Evolutionary conservation across 2,113 vertebrate species (phyloP).

Genomic region (Argyrosomus japonicus): DNA sequence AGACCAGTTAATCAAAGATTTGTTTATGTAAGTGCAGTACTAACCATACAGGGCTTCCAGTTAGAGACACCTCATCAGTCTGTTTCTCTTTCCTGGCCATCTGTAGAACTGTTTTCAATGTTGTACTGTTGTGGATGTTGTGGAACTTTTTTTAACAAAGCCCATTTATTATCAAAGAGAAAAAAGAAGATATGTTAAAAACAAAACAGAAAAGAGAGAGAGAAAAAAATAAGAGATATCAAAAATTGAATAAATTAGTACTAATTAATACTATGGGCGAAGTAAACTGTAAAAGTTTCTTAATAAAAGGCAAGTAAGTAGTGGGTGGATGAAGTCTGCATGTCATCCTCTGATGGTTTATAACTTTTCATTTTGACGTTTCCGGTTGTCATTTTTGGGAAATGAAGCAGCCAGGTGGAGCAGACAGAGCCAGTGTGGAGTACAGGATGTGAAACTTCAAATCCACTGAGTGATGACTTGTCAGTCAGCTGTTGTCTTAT

Average conservation of each 20-base stretch:
- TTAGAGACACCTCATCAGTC: not conserved
- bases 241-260: not conserved
- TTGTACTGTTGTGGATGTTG: not conserved
- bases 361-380: not conserved
- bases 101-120: not conserved
- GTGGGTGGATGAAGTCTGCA: not conserved
- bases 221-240: too few relatives aligned
- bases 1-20: constrained; percentile 73
- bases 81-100: not conserved
- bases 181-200: not conserved
- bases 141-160: not conserved
- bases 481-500: not conserved
- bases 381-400: not conserved
- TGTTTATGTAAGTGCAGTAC: constrained; percentile 40
- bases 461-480: not conserved
- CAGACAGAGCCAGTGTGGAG: not conserved
- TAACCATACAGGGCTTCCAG: constrained; percentile 5
- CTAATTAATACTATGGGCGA: not conserved
- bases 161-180: not conserved
- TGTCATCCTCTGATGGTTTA: not conserved
- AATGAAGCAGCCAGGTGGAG: not conserved
- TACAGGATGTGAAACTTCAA: not conserved
- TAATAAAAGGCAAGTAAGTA: not conserved
- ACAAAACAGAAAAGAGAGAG: not conserved
- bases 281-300: not conserved